Percentiles rank a stretch among this genome's conserved stretches.
phyloP scores from a whole-genome alignment of 2,888 invertebrate species.

The Argyra leucocephala region DNA sequence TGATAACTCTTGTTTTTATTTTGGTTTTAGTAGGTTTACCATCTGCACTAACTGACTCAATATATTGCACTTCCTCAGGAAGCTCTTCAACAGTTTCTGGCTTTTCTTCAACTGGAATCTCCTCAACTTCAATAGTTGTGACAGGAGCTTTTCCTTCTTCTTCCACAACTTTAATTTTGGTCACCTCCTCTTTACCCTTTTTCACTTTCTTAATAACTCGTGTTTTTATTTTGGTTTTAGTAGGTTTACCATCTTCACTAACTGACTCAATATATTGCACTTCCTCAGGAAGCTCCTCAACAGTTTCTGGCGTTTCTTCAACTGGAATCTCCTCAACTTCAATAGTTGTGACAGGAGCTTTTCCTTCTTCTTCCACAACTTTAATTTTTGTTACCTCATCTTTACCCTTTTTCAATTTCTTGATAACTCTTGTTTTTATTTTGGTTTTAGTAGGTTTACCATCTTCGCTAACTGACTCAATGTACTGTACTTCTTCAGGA shows the following conservation, averaged over 20 bases:
- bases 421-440: slow-evolving; percentile 34
- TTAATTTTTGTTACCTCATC: slow-evolving; percentile 37
- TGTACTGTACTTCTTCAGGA: slow-evolving; percentile 29
- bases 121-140: slow-evolving; percentile 28
- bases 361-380: slow-evolving; percentile 37
- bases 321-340: slow-evolving; percentile 28
- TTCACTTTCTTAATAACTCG: slow-evolving; percentile 36
- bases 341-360: slow-evolving; percentile 32
- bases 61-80: slow-evolving; percentile 31
- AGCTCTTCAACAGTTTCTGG: slow-evolving; percentile 30
- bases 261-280: slow-evolving; percentile 40
- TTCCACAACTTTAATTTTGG: slow-evolving; percentile 38
- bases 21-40: slow-evolving; percentile 31
- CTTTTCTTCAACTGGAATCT: slow-evolving; percentile 23
- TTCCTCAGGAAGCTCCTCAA: slow-evolving; percentile 34
- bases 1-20: slow-evolving; percentile 36
- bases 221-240: slow-evolving; percentile 30
- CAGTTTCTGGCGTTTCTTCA: slow-evolving; percentile 30
- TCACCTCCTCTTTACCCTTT: slow-evolving; percentile 34
- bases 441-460: slow-evolving; percentile 31
- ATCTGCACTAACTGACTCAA: slow-evolving; percentile 21
- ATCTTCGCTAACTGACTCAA: slow-evolving; percentile 27
- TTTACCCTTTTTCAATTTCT: slow-evolving; percentile 29
- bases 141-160: slow-evolving; percentile 36
- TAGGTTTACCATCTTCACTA: slow-evolving; percentile 38